Evolutionary conservation across 53 echinoderm and acorn worm genomes (phyloP), one percentile per base, ranked within the genome.

Genomic region (Mesocentrotus franciscanus): DNA sequence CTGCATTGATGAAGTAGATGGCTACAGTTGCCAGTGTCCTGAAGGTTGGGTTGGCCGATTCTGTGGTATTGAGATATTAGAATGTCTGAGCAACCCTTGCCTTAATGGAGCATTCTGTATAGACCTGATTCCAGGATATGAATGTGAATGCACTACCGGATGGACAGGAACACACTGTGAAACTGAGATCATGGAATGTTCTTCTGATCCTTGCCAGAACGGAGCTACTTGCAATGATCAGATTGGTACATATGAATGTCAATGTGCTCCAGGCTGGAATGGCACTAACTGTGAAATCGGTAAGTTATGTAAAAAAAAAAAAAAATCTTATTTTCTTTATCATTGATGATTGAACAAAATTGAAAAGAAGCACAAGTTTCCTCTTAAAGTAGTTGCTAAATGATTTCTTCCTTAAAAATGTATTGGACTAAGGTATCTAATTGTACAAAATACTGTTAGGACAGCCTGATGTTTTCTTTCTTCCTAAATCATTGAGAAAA

Each of bases 91-190:
- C 61, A 95, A 95, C 59, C 97, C 97, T 8, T 97, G 97, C 68
- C 64, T 72, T 33, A 97, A 96, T 75, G 96, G 74, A 14, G 97
- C 95, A 10, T 95, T 85, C 20, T 97, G 97, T 59, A 15, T 91
- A 18, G 96, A 95, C 22, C 75, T 94, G 56, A 61, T 95, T 14
- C 95, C 95, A 72, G 92, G 95, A 29, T 97, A 97, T 61, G 94
- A 96, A 90, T 97, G 98, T 68, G 36, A 91, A 26, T 97, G 98
- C 57, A 55, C 91, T 11, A 32, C 30, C 0, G 95, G 91, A 57
- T 97, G 96, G 95, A 93, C 96, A 32, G 98, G 96, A 16, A 95
- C 83, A 62, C 85, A 95, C 84, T 97, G 97, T 87, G 97, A 97
- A 76, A 95, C 94, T 68, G 97, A 95, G 35, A 75, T 95, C 72